These are phyloP conservation scores for Leucozona laternaria DNA, from an alignment of 2,888 invertebrate genomes.

Conservation along the genomic window DNA sequence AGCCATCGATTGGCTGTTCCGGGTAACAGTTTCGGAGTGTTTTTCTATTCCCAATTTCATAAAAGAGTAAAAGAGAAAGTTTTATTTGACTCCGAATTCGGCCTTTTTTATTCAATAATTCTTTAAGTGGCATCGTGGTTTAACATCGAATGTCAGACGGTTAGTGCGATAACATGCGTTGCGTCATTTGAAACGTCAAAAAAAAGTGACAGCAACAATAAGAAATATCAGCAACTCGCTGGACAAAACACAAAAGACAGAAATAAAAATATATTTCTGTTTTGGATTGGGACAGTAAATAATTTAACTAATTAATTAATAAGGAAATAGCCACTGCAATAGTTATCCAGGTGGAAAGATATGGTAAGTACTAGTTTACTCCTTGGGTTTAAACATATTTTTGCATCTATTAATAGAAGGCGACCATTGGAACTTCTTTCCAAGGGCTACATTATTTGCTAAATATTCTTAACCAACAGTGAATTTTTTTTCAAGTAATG, in stretches of 20 bases:
- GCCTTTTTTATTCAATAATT: no score
- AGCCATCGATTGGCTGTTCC: no score
- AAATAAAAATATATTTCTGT: constrained; percentile 35
- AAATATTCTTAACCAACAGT: constrained; percentile 50
- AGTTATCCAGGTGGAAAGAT: background rate
- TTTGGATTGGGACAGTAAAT: background rate
- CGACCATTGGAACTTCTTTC: constrained; percentile 29
- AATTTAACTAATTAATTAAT: background rate
- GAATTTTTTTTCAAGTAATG: constrained; percentile 74
- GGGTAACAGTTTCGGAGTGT: no score
- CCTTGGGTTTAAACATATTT: background rate
- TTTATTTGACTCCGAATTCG: no score
- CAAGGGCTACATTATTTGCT: constrained; percentile 41
- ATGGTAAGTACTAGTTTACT: constrained; percentile 7
- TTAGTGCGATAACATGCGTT: constrained; percentile 47
- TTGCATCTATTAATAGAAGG: constrained; percentile 16
- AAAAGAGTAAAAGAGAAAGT: no score
- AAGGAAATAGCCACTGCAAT: background rate
- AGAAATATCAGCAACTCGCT: constrained; percentile 47
- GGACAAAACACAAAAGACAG: constrained; percentile 64
- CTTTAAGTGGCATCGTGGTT: no score
- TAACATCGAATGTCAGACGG: constrained; percentile 25
- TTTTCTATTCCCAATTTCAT: no score
- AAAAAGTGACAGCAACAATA: constrained; percentile 61
- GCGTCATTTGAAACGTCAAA: constrained; percentile 49